Conservation (phyloP, 2,797 vertebrate genomes). For the Manis crassicaudata region DNA sequence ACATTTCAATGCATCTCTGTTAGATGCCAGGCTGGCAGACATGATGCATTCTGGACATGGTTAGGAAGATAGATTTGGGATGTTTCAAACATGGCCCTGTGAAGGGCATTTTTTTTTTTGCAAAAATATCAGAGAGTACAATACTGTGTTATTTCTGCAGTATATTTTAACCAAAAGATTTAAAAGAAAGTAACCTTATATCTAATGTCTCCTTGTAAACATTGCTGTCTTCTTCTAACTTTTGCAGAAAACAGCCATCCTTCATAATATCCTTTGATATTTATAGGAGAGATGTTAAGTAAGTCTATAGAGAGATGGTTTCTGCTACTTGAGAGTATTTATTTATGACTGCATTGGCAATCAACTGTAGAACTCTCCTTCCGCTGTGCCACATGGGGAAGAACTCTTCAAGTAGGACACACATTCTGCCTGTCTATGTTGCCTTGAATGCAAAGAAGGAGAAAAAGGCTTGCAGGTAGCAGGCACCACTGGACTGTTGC, state of each 20-base stretch:
- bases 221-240: not conserved
- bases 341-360: not conserved
- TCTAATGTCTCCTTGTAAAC: not conserved
- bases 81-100: not conserved
- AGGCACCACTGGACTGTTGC: not conserved
- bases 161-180: not conserved
- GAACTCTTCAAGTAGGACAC: not conserved
- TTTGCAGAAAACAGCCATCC: not conserved
- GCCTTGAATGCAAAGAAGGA: not conserved
- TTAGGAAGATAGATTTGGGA: conserved; percentile 37
- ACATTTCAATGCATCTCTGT: conserved; percentile 52
- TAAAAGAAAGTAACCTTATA: not conserved
- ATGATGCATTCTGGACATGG: conserved; percentile 37
- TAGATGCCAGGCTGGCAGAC: conserved; percentile 30
- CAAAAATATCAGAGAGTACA: not conserved
- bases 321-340: not conserved
- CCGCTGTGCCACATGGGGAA: not conserved
- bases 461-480: not conserved
- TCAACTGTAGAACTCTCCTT: not conserved
- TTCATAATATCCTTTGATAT: not conserved
- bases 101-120: not conserved
- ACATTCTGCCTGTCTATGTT: rapidly evolving
- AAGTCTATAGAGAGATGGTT: not conserved
- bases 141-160: not conserved
- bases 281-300: not conserved